Conservation (phyloP, 2,888 invertebrate genomes). For the Opisthograptis luteolata region DNA sequence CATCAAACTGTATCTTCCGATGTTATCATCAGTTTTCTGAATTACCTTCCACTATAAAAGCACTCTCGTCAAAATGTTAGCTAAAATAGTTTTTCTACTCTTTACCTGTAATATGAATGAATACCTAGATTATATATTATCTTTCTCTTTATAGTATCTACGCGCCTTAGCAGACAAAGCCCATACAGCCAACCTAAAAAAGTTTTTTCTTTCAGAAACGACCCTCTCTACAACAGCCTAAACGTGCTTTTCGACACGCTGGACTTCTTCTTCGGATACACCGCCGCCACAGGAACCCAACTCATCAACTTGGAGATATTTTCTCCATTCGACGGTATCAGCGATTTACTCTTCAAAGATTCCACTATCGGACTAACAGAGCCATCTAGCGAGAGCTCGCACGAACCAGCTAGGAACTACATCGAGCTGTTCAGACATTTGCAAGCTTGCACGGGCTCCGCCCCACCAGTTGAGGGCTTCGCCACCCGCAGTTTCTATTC, state of each 20-base stretch:
- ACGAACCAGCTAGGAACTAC: conserved; percentile 81
- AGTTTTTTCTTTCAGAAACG: conserved; percentile 57
- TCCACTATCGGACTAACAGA: conserved; percentile 83
- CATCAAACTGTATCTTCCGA: too few relatives aligned
- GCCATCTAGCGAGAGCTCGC: conserved; percentile 54
- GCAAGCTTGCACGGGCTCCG: conserved; percentile 62
- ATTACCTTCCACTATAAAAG: too few relatives aligned
- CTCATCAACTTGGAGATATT: conserved; percentile 82
- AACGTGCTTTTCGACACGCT: conserved; percentile 72
- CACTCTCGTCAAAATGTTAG: too few relatives aligned
- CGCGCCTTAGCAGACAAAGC: too few relatives aligned
- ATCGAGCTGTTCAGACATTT: conserved; percentile 80
- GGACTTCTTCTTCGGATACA: conserved; percentile 81
- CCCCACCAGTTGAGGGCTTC: conserved; percentile 43
- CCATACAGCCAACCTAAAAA: too few relatives aligned
- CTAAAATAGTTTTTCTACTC: too few relatives aligned
- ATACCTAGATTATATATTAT: too few relatives aligned
- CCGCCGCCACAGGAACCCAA: conserved; percentile 54
- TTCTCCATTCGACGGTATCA: conserved; percentile 80
- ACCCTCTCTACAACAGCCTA: conserved; percentile 59
- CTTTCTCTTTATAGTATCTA: too few relatives aligned
- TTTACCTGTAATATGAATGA: too few relatives aligned
- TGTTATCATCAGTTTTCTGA: too few relatives aligned
- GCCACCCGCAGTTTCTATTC: conserved; percentile 55
- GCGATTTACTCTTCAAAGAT: conserved; percentile 86